A percentile compares a stretch with the other conserved stretches of the same genome.
Evolutionary conservation across 92 coral and sea anemone genomes (phyloP).

Genomic region (Phenganax marumi): DNA sequence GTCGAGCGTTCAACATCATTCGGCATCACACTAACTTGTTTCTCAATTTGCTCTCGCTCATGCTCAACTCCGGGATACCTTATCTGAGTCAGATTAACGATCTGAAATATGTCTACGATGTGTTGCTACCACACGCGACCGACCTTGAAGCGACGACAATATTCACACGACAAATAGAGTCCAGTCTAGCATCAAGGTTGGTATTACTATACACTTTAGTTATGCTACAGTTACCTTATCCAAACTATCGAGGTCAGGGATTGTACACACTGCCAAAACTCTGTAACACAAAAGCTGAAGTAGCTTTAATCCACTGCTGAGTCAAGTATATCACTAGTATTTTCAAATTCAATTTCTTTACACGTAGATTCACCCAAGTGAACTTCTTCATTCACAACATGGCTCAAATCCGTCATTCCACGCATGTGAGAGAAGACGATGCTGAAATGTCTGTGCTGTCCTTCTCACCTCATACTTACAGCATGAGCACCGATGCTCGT

Average conservation of each 20-base stretch:
- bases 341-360: not conserved
- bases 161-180: slow-evolving; percentile 84
- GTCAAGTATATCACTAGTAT: not conserved
- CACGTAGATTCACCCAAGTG: slow-evolving; percentile 72
- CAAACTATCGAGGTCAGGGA: too few relatives aligned
- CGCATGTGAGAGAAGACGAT: slow-evolving; percentile 67
- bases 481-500: slow-evolving; percentile 65
- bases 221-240: too few relatives aligned
- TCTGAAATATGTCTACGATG: slow-evolving; percentile 88
- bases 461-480: slow-evolving; percentile 74
- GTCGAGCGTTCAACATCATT: slow-evolving; percentile 89
- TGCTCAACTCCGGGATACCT: slow-evolving; percentile 94
- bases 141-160: slow-evolving; percentile 92
- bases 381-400: slow-evolving; percentile 98
- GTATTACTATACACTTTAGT: not conserved
- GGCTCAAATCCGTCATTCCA: slow-evolving; percentile 87
- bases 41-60: slow-evolving; percentile 77
- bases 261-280: too few relatives aligned
- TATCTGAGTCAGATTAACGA: slow-evolving; percentile 74
- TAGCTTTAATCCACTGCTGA: not conserved
- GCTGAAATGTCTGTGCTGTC: slow-evolving; percentile 70
- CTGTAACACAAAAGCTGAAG: not conserved
- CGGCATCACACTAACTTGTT: slow-evolving; percentile 89
- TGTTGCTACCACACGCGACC: slow-evolving; percentile 77
- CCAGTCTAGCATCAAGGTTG: slow-evolving; percentile 83